Evolutionary conservation across 2,113 vertebrate species (phyloP), one percentile per base, ranked within the genome.

Genomic region (Chaetura pelagica): DNA sequence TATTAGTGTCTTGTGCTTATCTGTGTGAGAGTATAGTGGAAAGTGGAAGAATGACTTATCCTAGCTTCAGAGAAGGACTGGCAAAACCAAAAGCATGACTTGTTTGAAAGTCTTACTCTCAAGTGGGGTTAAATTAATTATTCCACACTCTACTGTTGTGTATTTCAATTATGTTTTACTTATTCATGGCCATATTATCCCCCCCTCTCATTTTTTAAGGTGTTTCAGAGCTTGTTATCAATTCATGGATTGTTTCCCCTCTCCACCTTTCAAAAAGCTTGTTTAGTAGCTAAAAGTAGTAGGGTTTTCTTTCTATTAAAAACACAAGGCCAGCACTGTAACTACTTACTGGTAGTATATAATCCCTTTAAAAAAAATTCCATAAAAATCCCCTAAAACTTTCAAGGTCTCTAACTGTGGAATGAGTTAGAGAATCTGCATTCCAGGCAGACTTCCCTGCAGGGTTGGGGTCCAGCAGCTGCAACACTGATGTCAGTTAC

Each of bases 1-100:
- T 66, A 87, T 91, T 74, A 91, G 81, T 97, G 95, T 74, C 90
- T 96, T 97, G 91, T 97, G 90, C 67, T 97, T 96, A 84, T 94
- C 93, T 96, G 85, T 97, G 95, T 97, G 92, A 91, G 77, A 85
- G 63, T 93, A 40, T 94, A 93, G 89, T 97, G 95, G 85, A 96
- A 96, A 91, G 94, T 95, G 89, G 90, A 94, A 96, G 95, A 97
- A 96, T 96, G 92, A 71, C 89, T 94, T 96, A 87, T 79, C 79
- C 93, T 96, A 73, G 69, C 93, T 97, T 94, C 96, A 93, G 96
- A 97, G 92, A 80, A 96, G 93, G 93, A 90, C 77, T 94, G 84
- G 74, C 83, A 95, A 95, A 96, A 85, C 55, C 52, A 64, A 78
- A 93, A 91, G 7, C 4, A 1, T 90, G 69, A 26, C 62, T 71